Evolutionary conservation across 2,888 invertebrate genomes (phyloP).

Genomic region (Microctonus aethiopoides): DNA sequence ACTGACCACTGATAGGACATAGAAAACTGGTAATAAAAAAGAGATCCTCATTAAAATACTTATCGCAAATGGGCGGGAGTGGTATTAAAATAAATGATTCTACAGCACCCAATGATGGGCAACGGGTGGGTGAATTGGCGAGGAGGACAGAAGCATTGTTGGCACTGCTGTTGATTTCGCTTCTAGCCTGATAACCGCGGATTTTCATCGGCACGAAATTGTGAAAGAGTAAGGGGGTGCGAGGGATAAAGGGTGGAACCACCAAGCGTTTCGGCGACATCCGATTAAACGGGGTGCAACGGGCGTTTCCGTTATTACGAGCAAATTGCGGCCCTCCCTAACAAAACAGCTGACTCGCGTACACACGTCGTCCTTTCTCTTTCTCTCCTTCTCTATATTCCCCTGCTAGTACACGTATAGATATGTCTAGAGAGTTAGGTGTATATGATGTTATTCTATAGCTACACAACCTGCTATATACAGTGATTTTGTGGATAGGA

Average conservation of each 20-base stretch:
- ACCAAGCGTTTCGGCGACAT: slow-evolving; percentile 49
- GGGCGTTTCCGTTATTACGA: slow-evolving; percentile 56
- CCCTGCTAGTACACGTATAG: neutral
- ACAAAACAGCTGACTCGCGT: slow-evolving; percentile 55
- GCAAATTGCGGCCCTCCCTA: slow-evolving; percentile 51
- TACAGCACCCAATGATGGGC: neutral
- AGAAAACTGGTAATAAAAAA: slow-evolving; percentile 6
- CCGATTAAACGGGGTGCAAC: slow-evolving; percentile 49
- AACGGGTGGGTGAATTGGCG: neutral
- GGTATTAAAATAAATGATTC: slow-evolving; percentile 36
- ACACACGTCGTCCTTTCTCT: slow-evolving; percentile 31
- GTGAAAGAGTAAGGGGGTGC: neutral
- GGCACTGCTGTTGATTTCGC: slow-evolving; percentile 36
- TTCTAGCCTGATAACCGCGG: slow-evolving; percentile 33
- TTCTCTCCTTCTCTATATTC: neutral
- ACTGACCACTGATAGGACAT: no score
- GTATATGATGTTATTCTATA: neutral
- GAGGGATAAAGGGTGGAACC: slow-evolving; percentile 12
- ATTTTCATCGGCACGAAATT: slow-evolving; percentile 36
- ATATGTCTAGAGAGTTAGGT: neutral
- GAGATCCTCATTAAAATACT: slow-evolving; percentile 27
- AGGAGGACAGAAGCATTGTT: slow-evolving; percentile 24
- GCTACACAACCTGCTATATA: neutral
- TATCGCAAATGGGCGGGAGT: slow-evolving; percentile 32
- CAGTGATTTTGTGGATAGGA: neutral